Evolutionary conservation across 2,797 vertebrate species (phyloP).

Genomic region (Holocentrus rufus): DNA sequence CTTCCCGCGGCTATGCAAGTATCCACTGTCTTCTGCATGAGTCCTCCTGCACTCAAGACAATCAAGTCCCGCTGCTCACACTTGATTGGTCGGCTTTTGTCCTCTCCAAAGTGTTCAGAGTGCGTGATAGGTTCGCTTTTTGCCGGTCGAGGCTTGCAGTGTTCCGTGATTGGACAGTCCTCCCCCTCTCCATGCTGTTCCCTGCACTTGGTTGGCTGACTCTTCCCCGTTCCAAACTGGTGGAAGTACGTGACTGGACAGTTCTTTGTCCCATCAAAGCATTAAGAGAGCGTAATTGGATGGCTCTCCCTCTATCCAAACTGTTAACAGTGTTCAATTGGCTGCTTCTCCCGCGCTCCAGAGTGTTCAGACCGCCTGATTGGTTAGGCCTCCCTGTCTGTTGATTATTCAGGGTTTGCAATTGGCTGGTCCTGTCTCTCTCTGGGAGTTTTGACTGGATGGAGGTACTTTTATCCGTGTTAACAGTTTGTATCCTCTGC

Average conservation of each 20-base stretch:
- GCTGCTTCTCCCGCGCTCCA: constrained; percentile 55
- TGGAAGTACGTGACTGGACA: constrained; percentile 68
- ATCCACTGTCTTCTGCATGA: not conserved
- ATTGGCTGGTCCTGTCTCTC: constrained; percentile 71
- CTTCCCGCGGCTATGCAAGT: constrained; percentile 68
- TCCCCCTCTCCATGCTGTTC: constrained; percentile 22
- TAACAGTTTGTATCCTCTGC: constrained; percentile 74
- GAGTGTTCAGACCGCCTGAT: constrained; percentile 45
- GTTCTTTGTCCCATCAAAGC: constrained; percentile 67
- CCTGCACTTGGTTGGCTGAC: constrained; percentile 61
- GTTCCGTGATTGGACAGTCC: constrained; percentile 65
- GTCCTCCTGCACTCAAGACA: constrained; percentile 8
- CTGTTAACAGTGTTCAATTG: constrained; percentile 75
- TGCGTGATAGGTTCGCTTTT: constrained; percentile 68
- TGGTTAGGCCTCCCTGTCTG: constrained; percentile 60
- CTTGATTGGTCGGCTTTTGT: constrained; percentile 72
- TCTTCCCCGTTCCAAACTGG: constrained; percentile 75
- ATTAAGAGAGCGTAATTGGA: constrained; percentile 57
- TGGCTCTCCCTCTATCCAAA: constrained; percentile 74
- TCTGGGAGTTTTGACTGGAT: constrained; percentile 68
- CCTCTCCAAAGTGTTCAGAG: constrained; percentile 76
- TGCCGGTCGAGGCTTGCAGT: constrained; percentile 79
- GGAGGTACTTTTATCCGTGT: constrained; percentile 71
- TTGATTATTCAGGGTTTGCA: constrained; percentile 78
- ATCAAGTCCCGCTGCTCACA: constrained; percentile 65